Conservation (phyloP, 1,140 invertebrate species). For the Archivesica marissinica region DNA sequence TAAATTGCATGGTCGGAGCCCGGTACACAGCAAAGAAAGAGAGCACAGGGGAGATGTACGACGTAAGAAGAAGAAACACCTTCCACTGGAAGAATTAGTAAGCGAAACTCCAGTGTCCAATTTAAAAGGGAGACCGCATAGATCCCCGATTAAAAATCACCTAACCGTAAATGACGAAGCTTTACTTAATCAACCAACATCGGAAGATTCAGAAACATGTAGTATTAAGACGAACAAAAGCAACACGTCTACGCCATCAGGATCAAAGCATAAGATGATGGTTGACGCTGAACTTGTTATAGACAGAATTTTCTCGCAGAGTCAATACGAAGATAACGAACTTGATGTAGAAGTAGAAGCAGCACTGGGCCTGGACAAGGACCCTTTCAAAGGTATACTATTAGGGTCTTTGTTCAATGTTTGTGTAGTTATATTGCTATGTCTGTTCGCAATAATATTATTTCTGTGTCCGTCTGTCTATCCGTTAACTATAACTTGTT, state of each 20-base stretch:
- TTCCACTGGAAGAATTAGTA: slow-evolving; percentile 70
- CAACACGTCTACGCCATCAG: slow-evolving; percentile 15
- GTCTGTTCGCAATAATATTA: too few species aligned
- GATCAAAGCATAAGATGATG: slow-evolving; percentile 45
- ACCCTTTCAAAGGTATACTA: slow-evolving; percentile 39
- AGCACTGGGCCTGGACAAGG: slow-evolving; percentile 64
- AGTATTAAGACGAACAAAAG: slow-evolving; percentile 63
- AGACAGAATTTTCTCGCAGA: slow-evolving; percentile 69
- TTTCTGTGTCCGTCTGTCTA: too few species aligned
- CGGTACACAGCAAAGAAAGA: slow-evolving; percentile 12
- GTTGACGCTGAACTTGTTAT: slow-evolving; percentile 70
- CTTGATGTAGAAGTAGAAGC: slow-evolving; percentile 58
- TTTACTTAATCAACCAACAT: slow-evolving; percentile 67
- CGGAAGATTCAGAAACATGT: slow-evolving; percentile 71
- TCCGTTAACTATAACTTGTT: too few species aligned
- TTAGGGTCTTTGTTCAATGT: too few species aligned
- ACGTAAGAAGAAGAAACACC: slow-evolving; percentile 60
- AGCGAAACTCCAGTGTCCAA: slow-evolving; percentile 72
- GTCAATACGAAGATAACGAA: slow-evolving; percentile 34
- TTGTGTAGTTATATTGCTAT: too few species aligned
- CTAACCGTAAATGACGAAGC: slow-evolving; percentile 63
- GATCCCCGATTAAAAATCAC: slow-evolving; percentile 59
- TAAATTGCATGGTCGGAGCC: slow-evolving; percentile 2
- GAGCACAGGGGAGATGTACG: slow-evolving; percentile 22
- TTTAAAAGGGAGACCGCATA: slow-evolving; percentile 59